phyloP scores from a whole-genome alignment of 2,888 invertebrate species.

The Acronicta leporina region DNA sequence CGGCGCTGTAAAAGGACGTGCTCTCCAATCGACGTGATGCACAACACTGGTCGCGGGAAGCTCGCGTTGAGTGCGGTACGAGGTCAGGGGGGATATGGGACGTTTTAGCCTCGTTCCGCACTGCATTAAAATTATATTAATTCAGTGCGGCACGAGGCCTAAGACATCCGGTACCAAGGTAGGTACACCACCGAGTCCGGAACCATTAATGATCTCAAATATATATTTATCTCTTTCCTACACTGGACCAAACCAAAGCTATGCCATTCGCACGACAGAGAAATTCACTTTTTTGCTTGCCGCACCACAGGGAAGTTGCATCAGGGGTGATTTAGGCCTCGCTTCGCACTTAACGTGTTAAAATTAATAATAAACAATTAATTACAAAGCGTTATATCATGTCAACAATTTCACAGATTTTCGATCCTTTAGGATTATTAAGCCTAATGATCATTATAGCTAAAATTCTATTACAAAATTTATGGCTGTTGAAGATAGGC shows the following conservation, averaged over 20 bases:
- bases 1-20: conserved; percentile 19
- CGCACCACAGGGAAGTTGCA: conserved; percentile 12
- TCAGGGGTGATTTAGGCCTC: neutral
- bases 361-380: neutral
- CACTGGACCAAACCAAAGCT: conserved; percentile 15
- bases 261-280: conserved; percentile 15
- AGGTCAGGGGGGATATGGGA: conserved; percentile 26
- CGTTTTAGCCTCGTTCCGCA: conserved; percentile 38
- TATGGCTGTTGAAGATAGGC: too few relatives aligned
- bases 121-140: conserved; percentile 37
- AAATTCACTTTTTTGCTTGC: conserved; percentile 9
- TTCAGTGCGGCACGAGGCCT: conserved; percentile 6
- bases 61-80: conserved; percentile 39
- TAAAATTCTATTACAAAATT: neutral
- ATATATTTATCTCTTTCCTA: conserved; percentile 17
- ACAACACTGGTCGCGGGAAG: conserved; percentile 16
- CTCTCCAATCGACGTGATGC: conserved; percentile 20
- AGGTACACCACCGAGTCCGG: conserved; percentile 33
- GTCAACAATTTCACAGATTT: conserved; percentile 23
- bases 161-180: conserved; percentile 46
- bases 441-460: conserved; percentile 12
- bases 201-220: conserved; percentile 35
- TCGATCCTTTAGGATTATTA: conserved; percentile 15
- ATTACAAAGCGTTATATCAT: conserved; percentile 34
- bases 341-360: too few relatives aligned